phyloP scores from a whole-genome alignment of 2,797 vertebrate genomes.

The Peromyscus aztecus region DNA sequence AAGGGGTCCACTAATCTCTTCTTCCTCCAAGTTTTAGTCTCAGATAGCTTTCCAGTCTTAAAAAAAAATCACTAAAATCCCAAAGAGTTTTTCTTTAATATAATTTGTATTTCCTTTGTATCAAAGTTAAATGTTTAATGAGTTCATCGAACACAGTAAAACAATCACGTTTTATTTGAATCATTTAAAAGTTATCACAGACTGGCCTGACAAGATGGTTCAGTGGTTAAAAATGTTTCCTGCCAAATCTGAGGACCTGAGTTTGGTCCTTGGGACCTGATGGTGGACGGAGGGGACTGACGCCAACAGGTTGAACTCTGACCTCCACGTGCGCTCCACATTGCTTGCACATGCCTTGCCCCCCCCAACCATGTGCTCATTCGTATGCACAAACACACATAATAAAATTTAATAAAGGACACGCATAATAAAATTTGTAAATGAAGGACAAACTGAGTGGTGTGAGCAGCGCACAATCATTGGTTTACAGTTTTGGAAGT shows the following conservation, averaged over 20 bases:
- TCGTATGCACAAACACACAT: neutral
- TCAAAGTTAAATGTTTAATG: neutral
- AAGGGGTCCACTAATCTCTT: neutral
- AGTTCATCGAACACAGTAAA: neutral
- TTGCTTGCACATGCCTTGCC: neutral
- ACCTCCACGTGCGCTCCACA: no score
- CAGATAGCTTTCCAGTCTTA: neutral
- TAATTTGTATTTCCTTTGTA: neutral
- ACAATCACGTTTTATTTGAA: neutral
- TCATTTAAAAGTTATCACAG: neutral
- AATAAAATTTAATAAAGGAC: no score
- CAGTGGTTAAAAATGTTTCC: neutral
- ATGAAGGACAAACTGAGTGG: neutral
- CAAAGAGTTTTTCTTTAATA: neutral
- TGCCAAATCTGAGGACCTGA: neutral
- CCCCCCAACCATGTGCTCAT: neutral
- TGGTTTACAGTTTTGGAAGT: neutral
- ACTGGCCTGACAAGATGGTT: neutral
- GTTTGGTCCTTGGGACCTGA: neutral
- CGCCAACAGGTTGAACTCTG: neutral
- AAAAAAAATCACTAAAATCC: neutral
- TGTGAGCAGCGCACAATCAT: neutral
- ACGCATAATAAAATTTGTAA: neutral
- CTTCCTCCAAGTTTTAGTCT: neutral
- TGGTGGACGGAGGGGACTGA: neutral